These are phyloP conservation scores for Rhysida immarginata DNA, from an alignment of 1,140 invertebrate species.

Conservation along the genomic window DNA sequence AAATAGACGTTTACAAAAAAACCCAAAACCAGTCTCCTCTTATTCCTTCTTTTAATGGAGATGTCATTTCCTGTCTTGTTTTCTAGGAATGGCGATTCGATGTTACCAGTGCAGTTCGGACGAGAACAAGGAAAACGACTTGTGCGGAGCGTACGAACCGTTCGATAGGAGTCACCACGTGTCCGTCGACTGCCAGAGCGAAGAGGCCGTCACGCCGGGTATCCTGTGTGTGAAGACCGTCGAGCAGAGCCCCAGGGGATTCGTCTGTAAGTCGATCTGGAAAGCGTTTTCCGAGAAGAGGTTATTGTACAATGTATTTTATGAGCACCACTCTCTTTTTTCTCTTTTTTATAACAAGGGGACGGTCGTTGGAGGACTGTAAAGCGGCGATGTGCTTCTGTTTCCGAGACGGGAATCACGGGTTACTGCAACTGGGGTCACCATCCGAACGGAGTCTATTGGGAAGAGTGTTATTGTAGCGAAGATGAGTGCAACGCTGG, in stretches of 20 bases:
- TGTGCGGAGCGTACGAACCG: constrained; percentile 67
- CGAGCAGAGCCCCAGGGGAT: constrained; percentile 73
- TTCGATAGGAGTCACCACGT: constrained; percentile 66
- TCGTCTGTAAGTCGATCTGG: constrained; percentile 47
- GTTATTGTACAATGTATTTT: not conserved
- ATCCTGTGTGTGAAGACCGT: constrained; percentile 83
- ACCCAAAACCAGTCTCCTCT: too few relatives aligned
- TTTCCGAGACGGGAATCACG: constrained; percentile 74
- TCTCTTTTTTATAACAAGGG: constrained; percentile 41
- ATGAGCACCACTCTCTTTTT: not conserved
- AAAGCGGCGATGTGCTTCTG: constrained; percentile 71
- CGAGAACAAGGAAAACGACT: constrained; percentile 56
- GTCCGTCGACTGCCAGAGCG: constrained; percentile 72
- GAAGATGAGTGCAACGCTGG: constrained; percentile 63
- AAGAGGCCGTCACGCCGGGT: constrained; percentile 76
- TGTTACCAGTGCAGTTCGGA: constrained; percentile 80
- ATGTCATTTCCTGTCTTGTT: too few relatives aligned
- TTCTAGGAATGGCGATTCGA: too few relatives aligned
- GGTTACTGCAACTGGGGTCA: constrained; percentile 90
- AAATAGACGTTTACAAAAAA: too few relatives aligned
- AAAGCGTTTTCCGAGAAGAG: not conserved
- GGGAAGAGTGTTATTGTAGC: constrained; percentile 88
- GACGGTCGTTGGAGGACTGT: constrained; percentile 85
- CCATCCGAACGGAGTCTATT: constrained; percentile 77
- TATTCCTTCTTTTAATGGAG: too few relatives aligned